Percentiles rank a stretch among this genome's conserved stretches.
These are phyloP conservation scores for Porites lutea DNA, from an alignment of 64 coral and sea anemone species.

Conservation along the genomic window DNA sequence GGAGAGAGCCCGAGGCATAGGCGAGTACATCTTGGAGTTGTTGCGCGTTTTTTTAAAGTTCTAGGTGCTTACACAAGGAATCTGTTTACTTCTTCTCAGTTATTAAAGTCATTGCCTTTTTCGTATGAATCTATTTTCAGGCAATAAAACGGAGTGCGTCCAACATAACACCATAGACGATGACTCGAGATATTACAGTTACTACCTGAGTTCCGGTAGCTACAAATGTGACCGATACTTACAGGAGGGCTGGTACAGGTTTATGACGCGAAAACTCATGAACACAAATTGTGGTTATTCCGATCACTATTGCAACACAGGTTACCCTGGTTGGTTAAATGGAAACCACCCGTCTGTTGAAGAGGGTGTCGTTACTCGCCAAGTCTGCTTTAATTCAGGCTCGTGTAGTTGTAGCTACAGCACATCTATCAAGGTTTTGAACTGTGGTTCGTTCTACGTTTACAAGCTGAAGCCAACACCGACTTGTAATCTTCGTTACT, in stretches of 20 bases:
- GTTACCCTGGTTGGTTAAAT: constrained; percentile 54
- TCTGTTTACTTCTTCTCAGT: too few species aligned
- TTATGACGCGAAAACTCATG: constrained; percentile 42
- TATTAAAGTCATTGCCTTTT: too few species aligned
- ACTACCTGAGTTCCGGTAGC: too few species aligned
- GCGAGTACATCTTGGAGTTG: too few species aligned
- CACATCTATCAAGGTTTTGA: constrained; percentile 64
- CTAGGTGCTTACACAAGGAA: too few species aligned
- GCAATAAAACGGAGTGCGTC: constrained; percentile 3
- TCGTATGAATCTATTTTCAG: neutral
- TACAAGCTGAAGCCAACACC: constrained; percentile 76
- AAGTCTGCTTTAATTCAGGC: constrained; percentile 68
- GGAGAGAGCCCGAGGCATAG: too few species aligned
- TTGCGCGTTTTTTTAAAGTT: too few species aligned
- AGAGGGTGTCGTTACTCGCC: constrained; percentile 55
- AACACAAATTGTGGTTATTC: neutral
- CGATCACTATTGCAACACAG: constrained; percentile 25
- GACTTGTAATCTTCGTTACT: constrained; percentile 65
- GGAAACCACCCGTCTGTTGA: constrained; percentile 61
- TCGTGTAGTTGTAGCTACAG: constrained; percentile 33
- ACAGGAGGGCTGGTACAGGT: constrained; percentile 79
- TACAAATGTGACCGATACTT: constrained; percentile 67
- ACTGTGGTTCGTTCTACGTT: constrained; percentile 87
- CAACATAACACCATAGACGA: neutral
- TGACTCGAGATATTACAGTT: neutral